Conservation (phyloP, 2,113 vertebrate genomes). For the Leptobrachium leishanense region DNA sequence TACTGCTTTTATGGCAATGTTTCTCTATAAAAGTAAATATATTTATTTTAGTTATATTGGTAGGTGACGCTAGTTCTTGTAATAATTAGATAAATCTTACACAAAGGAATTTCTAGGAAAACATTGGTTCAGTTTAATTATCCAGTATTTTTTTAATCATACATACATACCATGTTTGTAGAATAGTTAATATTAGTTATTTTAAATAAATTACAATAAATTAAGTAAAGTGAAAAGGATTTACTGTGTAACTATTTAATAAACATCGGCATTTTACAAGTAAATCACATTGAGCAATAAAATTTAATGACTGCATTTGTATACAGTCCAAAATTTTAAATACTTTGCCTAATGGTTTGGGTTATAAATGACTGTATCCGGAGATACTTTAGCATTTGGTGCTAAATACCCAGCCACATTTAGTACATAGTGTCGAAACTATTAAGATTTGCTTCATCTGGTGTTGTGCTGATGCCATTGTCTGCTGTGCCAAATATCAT, state of each 20-base stretch:
- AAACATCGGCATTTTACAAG: neutral
- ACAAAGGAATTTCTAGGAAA: neutral
- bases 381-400: constrained; percentile 1
- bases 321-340: neutral
- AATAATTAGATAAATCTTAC: neutral
- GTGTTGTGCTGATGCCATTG: neutral
- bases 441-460: neutral
- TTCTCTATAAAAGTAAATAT: neutral
- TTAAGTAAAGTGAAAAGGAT: neutral
- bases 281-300: neutral
- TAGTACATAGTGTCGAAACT: neutral
- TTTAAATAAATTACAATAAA: neutral
- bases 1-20: neutral
- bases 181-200: neutral
- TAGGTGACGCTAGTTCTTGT: neutral
- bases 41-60: neutral
- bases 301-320: neutral
- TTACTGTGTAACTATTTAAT: neutral
- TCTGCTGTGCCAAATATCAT: neutral
- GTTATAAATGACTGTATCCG: neutral
- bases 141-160: neutral
- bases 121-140: no score
- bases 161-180: neutral
- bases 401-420: neutral
- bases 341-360: neutral